Evolutionary conservation across 2,888 invertebrate genomes (phyloP), one percentile per base, ranked within the genome.

Genomic region (Drosophila pegasa): DNA sequence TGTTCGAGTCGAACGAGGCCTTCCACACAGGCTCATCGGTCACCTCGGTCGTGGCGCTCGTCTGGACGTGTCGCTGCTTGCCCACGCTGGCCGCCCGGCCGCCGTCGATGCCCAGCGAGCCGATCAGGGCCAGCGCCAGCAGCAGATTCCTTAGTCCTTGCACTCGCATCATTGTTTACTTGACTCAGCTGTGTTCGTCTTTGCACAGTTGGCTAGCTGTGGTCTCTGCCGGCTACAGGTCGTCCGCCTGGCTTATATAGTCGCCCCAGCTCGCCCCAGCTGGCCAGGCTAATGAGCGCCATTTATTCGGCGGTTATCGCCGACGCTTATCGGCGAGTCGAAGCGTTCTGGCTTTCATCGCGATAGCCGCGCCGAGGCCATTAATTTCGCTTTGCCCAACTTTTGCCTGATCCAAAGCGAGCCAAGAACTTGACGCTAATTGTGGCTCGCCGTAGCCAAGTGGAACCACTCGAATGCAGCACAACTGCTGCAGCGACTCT

Each of bases 241-340:
- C 33, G 7, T 14, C 6, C 8, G 12, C 9, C 31, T 12, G 50
- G 38, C 45, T 77, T 78, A 59, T 66, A 76, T 76, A 75, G 31
- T 27, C 25, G 27, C 25, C 25, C 25, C 27, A 27, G 16, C 10
- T 27, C 3, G 20, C 35, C 45, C 37, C 35, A 51, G 22, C 37
- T 50, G 16, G n/a, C 18, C 54, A 12, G 18, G 65, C 85, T 83
- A 83, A 83, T 83, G 82, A 87, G 67, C 54, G 22, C 35, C 78
- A 74, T 83, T 87, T 80, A 76, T 80, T 69, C 64, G 50, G 0
- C 48, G 35, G 25, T 83, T 80, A 81, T 85, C 85, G 70, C 20
- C 2, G 9, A 12, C 33, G 65, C 67, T 84, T 84, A 80, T 83
- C 81, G 68, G 69, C 65, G 51, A 45, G 27, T 52, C 40, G 41